Base-by-base conservation (phyloP, 2,113 vertebrate genomes). In the Sebastes fasciatus region DNA sequence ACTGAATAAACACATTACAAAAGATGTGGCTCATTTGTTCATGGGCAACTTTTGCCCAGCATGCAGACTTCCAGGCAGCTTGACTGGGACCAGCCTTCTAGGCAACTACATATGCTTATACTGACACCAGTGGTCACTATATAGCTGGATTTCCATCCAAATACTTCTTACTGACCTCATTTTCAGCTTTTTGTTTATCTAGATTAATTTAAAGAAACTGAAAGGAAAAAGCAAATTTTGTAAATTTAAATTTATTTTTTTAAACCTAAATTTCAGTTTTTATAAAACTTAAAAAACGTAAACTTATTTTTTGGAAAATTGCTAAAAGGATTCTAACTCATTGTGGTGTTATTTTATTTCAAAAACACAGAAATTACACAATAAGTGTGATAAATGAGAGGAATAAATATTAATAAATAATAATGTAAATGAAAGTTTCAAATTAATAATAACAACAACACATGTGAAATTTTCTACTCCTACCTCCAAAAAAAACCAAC, bases 1-100 rank as follows among this genome's bases (percentile, higher is more conserved):
- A 40, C 8, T 80, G 26, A n/a, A 68, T 58, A 60, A 46, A 48
- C 26, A 77, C 5, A 57, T 62, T 13, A 21, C 26, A 52, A 70
- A 13, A 10, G 42, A 26, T 13, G 1, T 49, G 42, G 13, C 21
- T 49, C 2, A 2, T 45, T 5, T 14, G 2, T 1, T 6, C 0
- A 0, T 26, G 8, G 6, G 42, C 7, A 16, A 40, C 5, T 0
- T 49, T 19, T 62, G 26, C 68, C 80, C 79, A 42, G 11, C 2
- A 11, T 2, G 1, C 0, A 40, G 52, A 62, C 82, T 65, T 46
- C 8, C 6, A 87, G 82, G 64, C 42, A 54, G 49, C 16, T 43
- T 55, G 60, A 62, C 14, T n/a, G 4, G 40, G 21, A 17, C 21
- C 21, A 10, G 5, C 17, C 52, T 16, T 1, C 6, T 34, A 16